phyloP scores from a whole-genome alignment of 2,113 vertebrate species.

The Nipponia nippon region DNA sequence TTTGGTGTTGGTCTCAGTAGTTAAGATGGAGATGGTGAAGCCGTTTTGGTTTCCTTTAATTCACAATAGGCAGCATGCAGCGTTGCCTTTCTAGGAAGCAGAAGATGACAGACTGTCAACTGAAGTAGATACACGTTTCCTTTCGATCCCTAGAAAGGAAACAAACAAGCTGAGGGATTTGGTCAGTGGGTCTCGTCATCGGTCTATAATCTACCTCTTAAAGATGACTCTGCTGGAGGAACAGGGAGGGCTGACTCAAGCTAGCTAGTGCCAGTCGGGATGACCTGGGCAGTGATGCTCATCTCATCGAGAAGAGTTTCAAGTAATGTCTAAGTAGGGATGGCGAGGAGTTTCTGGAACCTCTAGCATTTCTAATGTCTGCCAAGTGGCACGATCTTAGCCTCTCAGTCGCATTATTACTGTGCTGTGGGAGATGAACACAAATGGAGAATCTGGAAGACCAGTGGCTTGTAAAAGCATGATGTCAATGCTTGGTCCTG shows the following conservation, averaged over 20 bases:
- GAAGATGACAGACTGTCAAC: background rate
- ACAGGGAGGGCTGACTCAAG: background rate
- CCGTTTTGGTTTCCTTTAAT: background rate
- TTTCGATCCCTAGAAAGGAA: conserved; percentile 21
- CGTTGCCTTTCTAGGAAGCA: background rate
- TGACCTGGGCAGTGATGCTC: background rate
- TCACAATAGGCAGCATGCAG: background rate
- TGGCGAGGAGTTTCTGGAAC: background rate
- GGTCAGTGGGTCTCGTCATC: background rate
- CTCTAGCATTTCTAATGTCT: background rate
- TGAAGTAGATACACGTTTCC: background rate
- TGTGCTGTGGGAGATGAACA: background rate
- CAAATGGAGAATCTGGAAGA: background rate
- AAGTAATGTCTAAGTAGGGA: background rate
- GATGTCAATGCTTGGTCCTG: background rate
- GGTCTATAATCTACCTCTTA: background rate
- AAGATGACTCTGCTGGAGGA: background rate
- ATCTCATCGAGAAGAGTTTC: background rate
- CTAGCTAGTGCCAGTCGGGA: background rate
- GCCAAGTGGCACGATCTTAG: background rate
- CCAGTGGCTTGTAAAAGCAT: background rate
- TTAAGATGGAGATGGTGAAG: background rate
- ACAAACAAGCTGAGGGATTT: background rate
- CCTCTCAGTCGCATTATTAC: background rate
- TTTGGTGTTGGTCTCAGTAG: background rate